A percentile compares a stretch with the other conserved stretches of the same genome.
phyloP scores from a whole-genome alignment of 2,113 vertebrate species.

The Gymnocephalus cernua region DNA sequence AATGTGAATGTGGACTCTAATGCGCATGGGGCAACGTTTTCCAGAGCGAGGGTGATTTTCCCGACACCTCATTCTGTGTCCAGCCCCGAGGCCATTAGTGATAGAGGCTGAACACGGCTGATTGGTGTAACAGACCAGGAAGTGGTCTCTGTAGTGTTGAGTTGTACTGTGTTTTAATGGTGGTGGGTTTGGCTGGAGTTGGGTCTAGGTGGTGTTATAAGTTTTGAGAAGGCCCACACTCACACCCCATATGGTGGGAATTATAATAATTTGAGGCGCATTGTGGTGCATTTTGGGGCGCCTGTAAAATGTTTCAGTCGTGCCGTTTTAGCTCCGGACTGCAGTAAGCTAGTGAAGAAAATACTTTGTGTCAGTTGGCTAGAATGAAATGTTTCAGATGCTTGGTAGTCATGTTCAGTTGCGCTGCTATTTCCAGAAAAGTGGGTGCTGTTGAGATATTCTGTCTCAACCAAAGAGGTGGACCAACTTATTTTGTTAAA shows the following conservation, averaged over 20 bases:
- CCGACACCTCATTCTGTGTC: conserved; percentile 57
- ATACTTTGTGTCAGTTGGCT: conserved; percentile 22
- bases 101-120: conserved; percentile 44
- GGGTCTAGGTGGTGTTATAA: conserved; percentile 50
- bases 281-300: conserved; percentile 67
- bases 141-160: conserved; percentile 69
- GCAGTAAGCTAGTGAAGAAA: conserved; percentile 44
- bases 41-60: conserved; percentile 60
- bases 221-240: conserved; percentile 59
- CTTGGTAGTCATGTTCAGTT: conserved; percentile 52
- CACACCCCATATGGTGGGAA: conserved; percentile 77
- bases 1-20: conserved; percentile 38
- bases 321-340: conserved; percentile 24
- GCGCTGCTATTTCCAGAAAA: conserved; percentile 42
- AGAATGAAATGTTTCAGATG: conserved; percentile 55
- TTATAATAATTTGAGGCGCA: conserved; percentile 76
- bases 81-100: conserved; percentile 54
- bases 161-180: conserved; percentile 68
- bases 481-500: not conserved
- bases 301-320: conserved; percentile 56
- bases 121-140: conserved; percentile 78
- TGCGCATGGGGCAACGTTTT: conserved; percentile 26
- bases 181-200: conserved; percentile 57
- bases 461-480: not conserved
- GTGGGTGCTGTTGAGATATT: not conserved